Conservation (phyloP, 2,888 invertebrate species). For the Listrodromus nycthemerus region DNA sequence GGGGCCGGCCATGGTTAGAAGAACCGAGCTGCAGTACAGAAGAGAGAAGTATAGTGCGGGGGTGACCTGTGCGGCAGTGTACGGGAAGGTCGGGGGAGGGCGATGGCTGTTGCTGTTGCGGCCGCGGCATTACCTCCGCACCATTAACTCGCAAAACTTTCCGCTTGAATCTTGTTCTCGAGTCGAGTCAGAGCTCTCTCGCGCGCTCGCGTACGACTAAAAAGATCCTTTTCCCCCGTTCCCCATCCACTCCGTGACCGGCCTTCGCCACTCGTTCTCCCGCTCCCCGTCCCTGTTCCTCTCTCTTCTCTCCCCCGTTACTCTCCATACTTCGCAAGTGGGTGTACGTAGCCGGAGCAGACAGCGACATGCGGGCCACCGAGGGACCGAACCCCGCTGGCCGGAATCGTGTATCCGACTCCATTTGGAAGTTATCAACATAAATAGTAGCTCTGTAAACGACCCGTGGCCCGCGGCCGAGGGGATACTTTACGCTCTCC, state of each 20-base stretch:
- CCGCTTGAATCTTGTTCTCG: slow-evolving; percentile 84
- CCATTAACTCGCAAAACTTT: slow-evolving; percentile 84
- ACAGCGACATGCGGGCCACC: slow-evolving; percentile 60
- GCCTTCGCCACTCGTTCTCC: slow-evolving; percentile 48
- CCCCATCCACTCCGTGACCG: slow-evolving; percentile 41
- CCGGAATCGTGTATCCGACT: slow-evolving; percentile 76
- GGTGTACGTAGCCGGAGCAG: slow-evolving; percentile 69
- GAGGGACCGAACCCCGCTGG: slow-evolving; percentile 52
- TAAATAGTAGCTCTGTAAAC: slow-evolving; percentile 79
- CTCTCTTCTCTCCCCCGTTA: background rate
- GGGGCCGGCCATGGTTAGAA: slow-evolving; percentile 61
- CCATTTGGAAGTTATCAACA: slow-evolving; percentile 81
- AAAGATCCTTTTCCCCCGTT: slow-evolving; percentile 74
- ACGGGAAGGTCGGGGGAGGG: slow-evolving; percentile 66
- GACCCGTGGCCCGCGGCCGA: slow-evolving; percentile 66
- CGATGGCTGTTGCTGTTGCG: slow-evolving; percentile 83
- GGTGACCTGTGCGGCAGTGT: slow-evolving; percentile 59
- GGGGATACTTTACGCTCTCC: slow-evolving; percentile 70
- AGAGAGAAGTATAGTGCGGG: slow-evolving; percentile 68
- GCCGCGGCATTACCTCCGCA: slow-evolving; percentile 83
- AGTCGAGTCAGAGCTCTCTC: slow-evolving; percentile 74
- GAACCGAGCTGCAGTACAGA: slow-evolving; percentile 54
- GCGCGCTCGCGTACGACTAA: slow-evolving; percentile 74
- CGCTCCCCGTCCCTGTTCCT: slow-evolving; percentile 1
- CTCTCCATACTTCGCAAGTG: slow-evolving; percentile 77